Base-by-base conservation (phyloP, 2,797 vertebrate species). In the Peromyscus aztecus region DNA sequence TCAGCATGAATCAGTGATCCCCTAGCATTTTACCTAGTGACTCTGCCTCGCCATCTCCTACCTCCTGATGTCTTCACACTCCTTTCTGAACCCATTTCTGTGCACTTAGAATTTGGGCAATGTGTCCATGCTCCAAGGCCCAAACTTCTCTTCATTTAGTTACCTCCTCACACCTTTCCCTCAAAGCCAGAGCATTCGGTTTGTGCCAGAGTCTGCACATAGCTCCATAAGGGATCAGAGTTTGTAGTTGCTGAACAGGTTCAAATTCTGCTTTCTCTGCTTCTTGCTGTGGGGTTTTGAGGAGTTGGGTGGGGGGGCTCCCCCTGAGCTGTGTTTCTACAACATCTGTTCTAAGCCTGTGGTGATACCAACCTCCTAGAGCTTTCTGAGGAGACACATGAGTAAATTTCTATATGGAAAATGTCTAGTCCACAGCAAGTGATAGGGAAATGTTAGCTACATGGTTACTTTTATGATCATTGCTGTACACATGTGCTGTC, bases 261-360 rank as follows among this genome's bases (percentile, higher is more conserved):
- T 80, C 71, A 46, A 94, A 81, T 90, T 12, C 59, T 46, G 37
- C 52, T 55, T 73, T 81, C 77, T 92, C 46, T 43, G 43, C 31
- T 92, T 88, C 31, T 43, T 94, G 55, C 24, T 55, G 0, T 76
- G 57, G 55, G 29, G 61, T 37, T 63, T 59, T 87, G 4, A 37
- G 5, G 43, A 59, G 29, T 16, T 1, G 0, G 69, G 31, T 69
- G 80, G 3, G 11, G 31, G 19, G 0, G 1, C 31, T 86, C 31
- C 81, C 92, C 34, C 12, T 94, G 91, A 90, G 40, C 82, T 94
- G 90, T 80, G n/a, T 92, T 85, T 86, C 46, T 90, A 29, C 17
- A 31, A 34, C 17, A n/a, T 34, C 65, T 67, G n/a, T 81, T 84
- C 84, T 80, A 71, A 63, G 27, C 90, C 9, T 17, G 2, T 4